Base-by-base conservation (phyloP, 2,113 vertebrate species). In the Corythornis vintsioides region DNA sequence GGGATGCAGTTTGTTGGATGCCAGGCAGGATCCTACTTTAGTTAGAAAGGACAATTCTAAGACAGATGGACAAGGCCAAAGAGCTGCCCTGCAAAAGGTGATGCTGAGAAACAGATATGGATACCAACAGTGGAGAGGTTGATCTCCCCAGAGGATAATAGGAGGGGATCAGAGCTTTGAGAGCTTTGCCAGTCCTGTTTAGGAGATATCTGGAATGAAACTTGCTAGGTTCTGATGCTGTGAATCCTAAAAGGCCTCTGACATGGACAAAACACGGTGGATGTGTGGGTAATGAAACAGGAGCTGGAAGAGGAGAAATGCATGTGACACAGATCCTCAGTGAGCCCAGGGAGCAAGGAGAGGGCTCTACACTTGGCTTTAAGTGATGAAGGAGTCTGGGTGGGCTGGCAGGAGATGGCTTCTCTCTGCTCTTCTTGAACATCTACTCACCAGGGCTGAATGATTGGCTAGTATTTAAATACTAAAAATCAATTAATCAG, bases 401-500 rank as follows among this genome's bases (percentile, higher is more conserved):
- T 88, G 75, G 67, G 52, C 87, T 91, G 78, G 56, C 79, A 88
- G 92, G 92, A 70, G 26, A 75, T 71, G 50, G 43, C 31, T 88
- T 29, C 69, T 77, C 38, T 92, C 85, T 78, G 82, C 50, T 83
- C 5, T 71, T 92, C 55, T 28, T 78, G 82, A 81, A 40, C 60
- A 59, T 47, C 84, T 87, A 71, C 69, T 89, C 82, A 83, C 31
- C 28, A 87, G 79, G 65, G 52, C 76, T 83, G 72, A 91, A 71
- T 69, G 83, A 90, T 91, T 61, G 9, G 15, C 78, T 89, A 35
- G 35, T 61, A 67, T 86, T 96, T 91, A 93, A 96, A 88, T 91
- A 92, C 90, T 89, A 92, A 96, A 83, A 88, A 92, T 15, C 91
- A 86, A 57, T 93, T 88, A 91, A 96, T 96, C 91, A 93, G 11